Evolutionary conservation across 2,888 invertebrate species (phyloP).

Genomic region (Platynereis dumerilii): DNA sequence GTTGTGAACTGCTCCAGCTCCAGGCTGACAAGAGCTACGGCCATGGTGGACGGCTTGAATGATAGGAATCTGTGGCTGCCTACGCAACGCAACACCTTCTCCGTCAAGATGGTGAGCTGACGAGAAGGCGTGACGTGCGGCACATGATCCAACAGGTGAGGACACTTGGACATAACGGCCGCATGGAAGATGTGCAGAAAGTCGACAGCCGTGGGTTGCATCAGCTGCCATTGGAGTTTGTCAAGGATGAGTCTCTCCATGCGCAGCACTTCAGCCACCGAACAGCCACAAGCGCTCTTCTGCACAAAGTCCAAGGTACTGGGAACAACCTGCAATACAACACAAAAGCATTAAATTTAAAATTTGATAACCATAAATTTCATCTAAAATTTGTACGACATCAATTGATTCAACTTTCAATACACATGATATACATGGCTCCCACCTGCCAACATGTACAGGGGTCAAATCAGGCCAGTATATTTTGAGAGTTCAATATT

Average conservation of each 20-base stretch:
- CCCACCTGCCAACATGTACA: too few relatives aligned
- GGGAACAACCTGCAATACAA: conserved; percentile 56
- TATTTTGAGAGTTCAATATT: too few relatives aligned
- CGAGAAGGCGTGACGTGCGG: conserved; percentile 54
- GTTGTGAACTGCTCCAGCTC: conserved; percentile 65
- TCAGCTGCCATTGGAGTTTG: conserved; percentile 67
- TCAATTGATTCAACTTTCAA: too few relatives aligned
- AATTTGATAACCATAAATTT: not conserved
- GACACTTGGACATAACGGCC: conserved; percentile 53
- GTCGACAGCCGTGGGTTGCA: conserved; percentile 38
- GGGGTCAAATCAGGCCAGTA: too few relatives aligned
- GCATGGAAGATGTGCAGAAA: conserved; percentile 49
- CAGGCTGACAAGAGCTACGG: conserved; percentile 77
- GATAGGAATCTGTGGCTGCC: conserved; percentile 71
- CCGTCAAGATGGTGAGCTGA: conserved; percentile 53
- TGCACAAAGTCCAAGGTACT: conserved; percentile 60
- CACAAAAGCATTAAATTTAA: not conserved
- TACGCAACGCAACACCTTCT: conserved; percentile 66
- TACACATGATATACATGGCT: too few relatives aligned
- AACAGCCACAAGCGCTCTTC: conserved; percentile 76
- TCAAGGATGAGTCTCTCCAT: conserved; percentile 84
- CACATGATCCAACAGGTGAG: conserved; percentile 53
- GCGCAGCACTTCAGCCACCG: conserved; percentile 81
- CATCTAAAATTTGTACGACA: too few relatives aligned
- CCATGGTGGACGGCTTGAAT: conserved; percentile 77